phyloP scores from a whole-genome alignment of 2,797 vertebrate species.

The Apogon hyalosoma region DNA sequence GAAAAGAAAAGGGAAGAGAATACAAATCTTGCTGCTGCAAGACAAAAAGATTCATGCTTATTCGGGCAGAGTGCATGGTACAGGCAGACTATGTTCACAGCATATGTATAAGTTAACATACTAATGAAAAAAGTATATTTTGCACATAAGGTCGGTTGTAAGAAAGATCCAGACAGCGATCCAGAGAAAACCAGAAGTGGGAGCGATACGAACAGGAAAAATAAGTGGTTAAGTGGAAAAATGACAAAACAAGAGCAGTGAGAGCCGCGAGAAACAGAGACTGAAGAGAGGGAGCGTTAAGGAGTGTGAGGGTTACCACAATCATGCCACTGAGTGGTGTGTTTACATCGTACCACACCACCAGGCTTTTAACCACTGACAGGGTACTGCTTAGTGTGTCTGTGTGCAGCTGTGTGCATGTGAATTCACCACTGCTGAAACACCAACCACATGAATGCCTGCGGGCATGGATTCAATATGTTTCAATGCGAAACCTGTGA shows the following conservation, averaged over 20 bases:
- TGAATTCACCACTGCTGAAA: constrained; percentile 31
- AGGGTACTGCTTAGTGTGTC: constrained; percentile 44
- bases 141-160: constrained; percentile 5
- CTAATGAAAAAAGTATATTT: constrained; percentile 10
- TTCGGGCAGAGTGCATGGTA: too few species aligned
- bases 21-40: too few species aligned
- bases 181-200: constrained; percentile 18
- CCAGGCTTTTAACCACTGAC: constrained; percentile 61
- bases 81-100: too few species aligned
- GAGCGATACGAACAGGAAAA: neutral
- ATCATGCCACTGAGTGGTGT: constrained; percentile 61
- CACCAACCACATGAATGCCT: constrained; percentile 43
- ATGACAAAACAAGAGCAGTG: constrained; percentile 7
- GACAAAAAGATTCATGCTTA: too few species aligned
- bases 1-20: too few species aligned
- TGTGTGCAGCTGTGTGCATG: constrained; percentile 34
- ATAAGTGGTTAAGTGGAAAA: neutral
- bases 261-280: constrained; percentile 1
- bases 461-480: constrained; percentile 49
- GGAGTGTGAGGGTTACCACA: constrained; percentile 71
- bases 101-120: neutral
- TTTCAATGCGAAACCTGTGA: constrained; percentile 57
- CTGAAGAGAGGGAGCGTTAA: neutral
- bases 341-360: constrained; percentile 67
- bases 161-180: neutral